Conservation (phyloP, 2,888 invertebrate species). For the Dicyrtoma fusca region DNA sequence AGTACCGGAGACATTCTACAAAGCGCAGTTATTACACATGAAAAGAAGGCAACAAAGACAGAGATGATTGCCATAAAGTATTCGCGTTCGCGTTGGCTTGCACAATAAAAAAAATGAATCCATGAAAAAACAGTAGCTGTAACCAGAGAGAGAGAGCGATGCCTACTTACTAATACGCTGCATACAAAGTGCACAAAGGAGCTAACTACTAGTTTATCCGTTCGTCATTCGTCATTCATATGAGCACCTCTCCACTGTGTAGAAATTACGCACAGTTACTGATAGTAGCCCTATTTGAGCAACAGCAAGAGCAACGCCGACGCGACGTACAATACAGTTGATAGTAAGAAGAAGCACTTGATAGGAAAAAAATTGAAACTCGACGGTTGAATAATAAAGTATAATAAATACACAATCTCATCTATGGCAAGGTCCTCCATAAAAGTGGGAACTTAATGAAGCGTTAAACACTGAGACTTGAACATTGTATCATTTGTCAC, state of each 20-base stretch:
- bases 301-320: too few species aligned
- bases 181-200: neutral
- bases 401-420: slow-evolving; percentile 30
- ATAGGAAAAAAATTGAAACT: slow-evolving; percentile 15
- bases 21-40: slow-evolving; percentile 15
- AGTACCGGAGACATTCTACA: neutral
- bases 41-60: slow-evolving; percentile 8
- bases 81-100: neutral
- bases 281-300: too few species aligned
- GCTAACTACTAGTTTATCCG: too few species aligned
- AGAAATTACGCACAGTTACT: too few species aligned
- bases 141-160: neutral
- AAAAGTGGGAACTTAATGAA: slow-evolving; percentile 46
- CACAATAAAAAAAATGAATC: slow-evolving; percentile 5
- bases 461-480: slow-evolving; percentile 49
- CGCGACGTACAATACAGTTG: too few species aligned
- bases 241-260: too few species aligned
- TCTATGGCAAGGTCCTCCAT: slow-evolving; percentile 21
- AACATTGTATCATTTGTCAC: slow-evolving; percentile 52
- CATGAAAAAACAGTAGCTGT: neutral
- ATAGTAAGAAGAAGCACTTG: neutral
- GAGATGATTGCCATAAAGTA: slow-evolving; percentile 18
- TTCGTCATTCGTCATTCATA: too few species aligned
- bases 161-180: neutral
- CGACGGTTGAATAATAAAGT: slow-evolving; percentile 27